Evolutionary conservation across 37 sponge, comb jelly and placozoan genomes (phyloP), one percentile per base, ranked within the genome.

Genomic region (Theonella swinhoei): DNA sequence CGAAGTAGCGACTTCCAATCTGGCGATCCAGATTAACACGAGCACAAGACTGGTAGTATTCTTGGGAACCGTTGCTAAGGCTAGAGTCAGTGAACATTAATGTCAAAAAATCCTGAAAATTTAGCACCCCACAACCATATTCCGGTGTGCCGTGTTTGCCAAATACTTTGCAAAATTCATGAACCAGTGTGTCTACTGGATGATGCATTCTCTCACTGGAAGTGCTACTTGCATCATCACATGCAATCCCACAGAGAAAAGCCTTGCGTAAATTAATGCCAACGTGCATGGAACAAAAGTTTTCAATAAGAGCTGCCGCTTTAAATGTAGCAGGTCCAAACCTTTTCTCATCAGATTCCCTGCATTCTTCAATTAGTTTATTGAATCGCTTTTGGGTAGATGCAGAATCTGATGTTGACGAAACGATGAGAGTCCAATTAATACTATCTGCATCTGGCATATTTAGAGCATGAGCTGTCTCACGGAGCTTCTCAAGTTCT

Each of bases 1-100:
- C 87, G 79, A 86, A 86, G 28, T 86, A 86, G 19, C 87, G 32
- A 59, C 80, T 78, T 26, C 87, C 87, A 86, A 86, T 80, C 42
- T 86, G 87, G 3, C 80, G 25, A 41, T 86, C 43, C 14, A 80
- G 68, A 20, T 8, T n/a, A 23, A 47, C 73, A 2, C 32, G 70
- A 9, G 29, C 42, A 62, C 87, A 86, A 39, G 22, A 33, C 9
- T 38, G 74, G 34, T 64, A 79, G 62, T 86, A 86, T 2, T 28
- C 25, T n/a, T 72, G 42, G n/a, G 34, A 4, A 29, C 74, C 84
- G 38, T 22, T 63, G 30, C 32, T 36, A 24, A 40, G 30, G 32
- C 62, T 22, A 74, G 65, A 34, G 9, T 59, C 68, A 23, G 28
- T 75, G 17, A 26, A 34, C 60, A 61, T 73, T 3, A 83, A 14